phyloP scores from a whole-genome alignment of 2,888 invertebrate species.

The Bombylius major region DNA sequence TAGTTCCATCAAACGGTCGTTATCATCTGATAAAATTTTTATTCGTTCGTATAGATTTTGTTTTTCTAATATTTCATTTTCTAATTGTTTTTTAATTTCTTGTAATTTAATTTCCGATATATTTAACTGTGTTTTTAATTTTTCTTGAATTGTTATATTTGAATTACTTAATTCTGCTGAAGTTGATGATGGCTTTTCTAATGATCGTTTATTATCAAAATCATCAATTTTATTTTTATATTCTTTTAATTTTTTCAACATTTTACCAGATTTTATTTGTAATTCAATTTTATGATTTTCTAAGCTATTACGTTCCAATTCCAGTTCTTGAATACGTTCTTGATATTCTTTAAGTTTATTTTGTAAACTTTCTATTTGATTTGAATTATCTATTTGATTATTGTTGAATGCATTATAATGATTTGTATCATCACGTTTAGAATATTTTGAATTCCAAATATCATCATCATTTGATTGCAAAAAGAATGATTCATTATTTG shows the following conservation, averaged over 20 bases:
- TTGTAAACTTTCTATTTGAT: slow-evolving; percentile 20
- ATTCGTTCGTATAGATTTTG: slow-evolving; percentile 54
- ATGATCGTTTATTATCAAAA: slow-evolving; percentile 3
- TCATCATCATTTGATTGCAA: slow-evolving; percentile 34
- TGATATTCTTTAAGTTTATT: slow-evolving; percentile 43
- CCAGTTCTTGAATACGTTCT: slow-evolving; percentile 45
- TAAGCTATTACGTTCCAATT: slow-evolving; percentile 44
- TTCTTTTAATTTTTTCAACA: slow-evolving; percentile 73
- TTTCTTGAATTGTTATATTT: slow-evolving; percentile 68
- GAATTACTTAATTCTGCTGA: slow-evolving; percentile 46
- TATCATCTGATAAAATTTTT: slow-evolving; percentile 59
- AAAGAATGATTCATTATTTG: no score
- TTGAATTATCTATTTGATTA: no score
- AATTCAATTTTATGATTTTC: slow-evolving; percentile 49
- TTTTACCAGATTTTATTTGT: slow-evolving; percentile 61
- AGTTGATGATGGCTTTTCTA: slow-evolving; percentile 25
- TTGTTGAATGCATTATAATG: no score
- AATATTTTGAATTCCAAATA: slow-evolving; percentile 36
- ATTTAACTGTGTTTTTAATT: slow-evolving; percentile 55
- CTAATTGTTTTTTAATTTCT: slow-evolving; percentile 45
- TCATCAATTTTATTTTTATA: slow-evolving; percentile 55
- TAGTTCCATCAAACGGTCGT: slow-evolving; percentile 64
- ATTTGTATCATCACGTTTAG: no score
- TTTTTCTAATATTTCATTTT: slow-evolving; percentile 53
- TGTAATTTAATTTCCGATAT: slow-evolving; percentile 51